Conservation (phyloP, 2,888 invertebrate species). For the Plagodis dolabraria region DNA sequence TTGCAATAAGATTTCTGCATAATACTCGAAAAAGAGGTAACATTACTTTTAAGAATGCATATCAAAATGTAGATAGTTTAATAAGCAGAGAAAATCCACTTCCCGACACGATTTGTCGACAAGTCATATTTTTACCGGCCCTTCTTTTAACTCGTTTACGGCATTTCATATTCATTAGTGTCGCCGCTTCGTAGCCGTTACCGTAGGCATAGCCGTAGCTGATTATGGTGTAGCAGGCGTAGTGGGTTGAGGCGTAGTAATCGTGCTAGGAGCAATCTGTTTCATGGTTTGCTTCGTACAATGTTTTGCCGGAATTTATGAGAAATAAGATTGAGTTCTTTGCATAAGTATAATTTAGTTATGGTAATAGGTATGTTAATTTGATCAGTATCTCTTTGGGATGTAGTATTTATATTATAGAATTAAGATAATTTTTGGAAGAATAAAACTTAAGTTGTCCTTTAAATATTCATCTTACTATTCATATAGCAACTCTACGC, state of each 20-base stretch:
- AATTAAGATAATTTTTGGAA: no score
- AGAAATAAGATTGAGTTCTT: neutral
- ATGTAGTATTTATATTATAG: no score
- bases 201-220: neutral
- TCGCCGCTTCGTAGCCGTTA: slow-evolving; percentile 15
- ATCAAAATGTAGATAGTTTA: no score
- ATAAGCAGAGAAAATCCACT: slow-evolving; percentile 14
- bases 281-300: slow-evolving; percentile 14
- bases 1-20: no score
- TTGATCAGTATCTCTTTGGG: no score
- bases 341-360: no score
- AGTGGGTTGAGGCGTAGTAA: slow-evolving; percentile 25
- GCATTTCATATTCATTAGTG: slow-evolving; percentile 54
- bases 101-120: slow-evolving; percentile 1
- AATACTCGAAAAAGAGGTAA: no score
- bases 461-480: no score
- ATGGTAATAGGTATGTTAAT: no score
- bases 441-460: no score
- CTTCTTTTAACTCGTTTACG: slow-evolving; percentile 58
- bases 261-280: slow-evolving; percentile 25
- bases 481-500: no score
- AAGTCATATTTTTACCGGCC: slow-evolving; percentile 11
- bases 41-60: no score
- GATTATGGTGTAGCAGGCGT: slow-evolving; percentile 5
- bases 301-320: neutral